Evolutionary conservation across 2,113 vertebrate genomes (phyloP).

Genomic region (Lycocorax pyrrhopterus): DNA sequence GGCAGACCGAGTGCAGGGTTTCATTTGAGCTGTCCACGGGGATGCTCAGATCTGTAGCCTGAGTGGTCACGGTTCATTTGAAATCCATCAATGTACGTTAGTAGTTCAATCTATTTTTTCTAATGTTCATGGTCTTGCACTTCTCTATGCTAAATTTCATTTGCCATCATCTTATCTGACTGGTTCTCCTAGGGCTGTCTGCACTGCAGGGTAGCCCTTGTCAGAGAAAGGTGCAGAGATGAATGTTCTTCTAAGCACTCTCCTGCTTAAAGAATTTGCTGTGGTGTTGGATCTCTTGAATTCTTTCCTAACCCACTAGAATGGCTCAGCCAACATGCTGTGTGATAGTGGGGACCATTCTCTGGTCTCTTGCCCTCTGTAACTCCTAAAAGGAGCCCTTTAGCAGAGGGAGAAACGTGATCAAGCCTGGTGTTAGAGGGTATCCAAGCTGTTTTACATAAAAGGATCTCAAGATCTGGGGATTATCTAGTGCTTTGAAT

Average conservation of each 20-base stretch:
- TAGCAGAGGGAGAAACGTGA: background rate
- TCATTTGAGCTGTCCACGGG: background rate
- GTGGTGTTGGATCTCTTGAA: background rate
- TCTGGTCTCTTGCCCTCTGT: background rate
- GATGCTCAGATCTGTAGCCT: background rate
- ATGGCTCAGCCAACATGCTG: background rate
- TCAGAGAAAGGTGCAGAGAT: background rate
- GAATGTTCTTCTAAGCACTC: background rate
- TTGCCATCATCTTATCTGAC: background rate
- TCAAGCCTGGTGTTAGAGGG: background rate
- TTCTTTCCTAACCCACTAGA: background rate
- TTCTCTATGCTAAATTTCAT: background rate
- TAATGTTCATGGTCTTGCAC: slow-evolving; percentile 9
- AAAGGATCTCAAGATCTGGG: background rate
- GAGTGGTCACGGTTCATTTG: background rate
- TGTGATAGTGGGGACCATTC: background rate
- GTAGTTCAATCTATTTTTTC: slow-evolving; percentile 20
- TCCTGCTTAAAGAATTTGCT: background rate
- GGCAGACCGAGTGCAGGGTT: accelerated
- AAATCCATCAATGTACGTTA: background rate
- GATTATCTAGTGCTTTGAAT: background rate
- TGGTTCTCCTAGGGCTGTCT: background rate
- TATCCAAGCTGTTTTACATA: background rate
- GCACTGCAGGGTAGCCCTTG: background rate
- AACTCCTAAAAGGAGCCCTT: background rate